Conservation (phyloP, 1,140 invertebrate species). For the Vanessa tameamea region DNA sequence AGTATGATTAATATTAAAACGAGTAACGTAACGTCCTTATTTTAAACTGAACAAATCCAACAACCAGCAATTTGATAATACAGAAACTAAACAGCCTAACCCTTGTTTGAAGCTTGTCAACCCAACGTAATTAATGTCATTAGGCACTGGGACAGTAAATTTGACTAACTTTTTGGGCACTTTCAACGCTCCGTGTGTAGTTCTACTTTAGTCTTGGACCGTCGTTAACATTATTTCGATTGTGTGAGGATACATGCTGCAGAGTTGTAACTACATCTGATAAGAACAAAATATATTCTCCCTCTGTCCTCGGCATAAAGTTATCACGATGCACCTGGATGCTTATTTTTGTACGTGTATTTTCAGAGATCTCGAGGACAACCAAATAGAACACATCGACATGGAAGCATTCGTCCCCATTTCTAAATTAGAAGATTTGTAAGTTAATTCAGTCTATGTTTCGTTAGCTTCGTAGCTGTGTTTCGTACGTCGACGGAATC, state of each 20-base stretch:
- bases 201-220: neutral
- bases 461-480: constrained; percentile 6
- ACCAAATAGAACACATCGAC: constrained; percentile 92
- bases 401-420: constrained; percentile 91
- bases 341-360: constrained; percentile 10
- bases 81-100: constrained; percentile 10
- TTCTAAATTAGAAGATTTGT: constrained; percentile 92
- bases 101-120: neutral
- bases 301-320: neutral
- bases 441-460: constrained; percentile 75
- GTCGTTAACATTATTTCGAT: neutral
- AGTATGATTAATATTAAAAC: neutral
- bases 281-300: constrained; percentile 7
- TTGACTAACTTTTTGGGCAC: neutral
- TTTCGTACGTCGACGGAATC: constrained; percentile 8
- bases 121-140: constrained; percentile 10
- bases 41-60: neutral
- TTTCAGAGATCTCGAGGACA: constrained; percentile 93
- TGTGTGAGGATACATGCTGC: neutral
- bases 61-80: neutral
- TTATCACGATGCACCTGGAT: constrained; percentile 8
- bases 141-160: constrained; percentile 3
- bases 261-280: neutral
- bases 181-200: neutral
- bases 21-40: neutral